Evolutionary conservation across 2,113 vertebrate species (phyloP).

Genomic region (Limanda limanda): DNA sequence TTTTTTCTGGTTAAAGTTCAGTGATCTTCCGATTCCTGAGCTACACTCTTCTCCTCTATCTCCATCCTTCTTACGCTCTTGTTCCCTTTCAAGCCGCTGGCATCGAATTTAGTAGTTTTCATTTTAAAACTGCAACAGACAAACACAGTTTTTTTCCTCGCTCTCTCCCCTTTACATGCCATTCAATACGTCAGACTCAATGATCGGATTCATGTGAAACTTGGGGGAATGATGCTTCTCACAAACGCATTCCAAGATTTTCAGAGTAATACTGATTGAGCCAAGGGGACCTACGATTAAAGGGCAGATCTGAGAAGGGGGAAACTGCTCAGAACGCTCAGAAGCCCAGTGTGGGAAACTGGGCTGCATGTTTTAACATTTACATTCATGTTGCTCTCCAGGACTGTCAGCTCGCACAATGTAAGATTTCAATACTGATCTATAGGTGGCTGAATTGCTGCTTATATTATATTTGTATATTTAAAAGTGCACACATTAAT

Average conservation of each 20-base stretch:
- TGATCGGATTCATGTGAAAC: conserved; percentile 13
- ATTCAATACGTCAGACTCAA: conserved; percentile 9
- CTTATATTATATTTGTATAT: background rate
- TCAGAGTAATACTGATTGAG: conserved; percentile 25
- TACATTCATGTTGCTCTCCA: background rate
- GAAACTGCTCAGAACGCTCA: background rate
- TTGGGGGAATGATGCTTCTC: background rate
- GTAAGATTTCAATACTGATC: background rate
- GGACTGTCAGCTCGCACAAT: background rate
- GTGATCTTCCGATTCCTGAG: background rate
- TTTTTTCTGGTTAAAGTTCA: background rate
- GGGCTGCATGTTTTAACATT: background rate
- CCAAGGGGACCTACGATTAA: conserved; percentile 8
- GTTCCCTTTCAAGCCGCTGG: conserved; percentile 5
- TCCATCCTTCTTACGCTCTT: background rate
- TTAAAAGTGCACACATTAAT: background rate
- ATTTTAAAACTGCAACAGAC: background rate
- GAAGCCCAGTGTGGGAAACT: conserved; percentile 4
- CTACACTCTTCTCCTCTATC: background rate
- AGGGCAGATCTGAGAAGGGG: background rate
- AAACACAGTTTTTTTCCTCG: background rate
- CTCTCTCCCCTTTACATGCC: background rate
- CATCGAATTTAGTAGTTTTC: conserved; percentile 7
- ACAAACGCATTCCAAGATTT: conserved; percentile 17
- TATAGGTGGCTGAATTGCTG: background rate